Conservation (phyloP, 92 coral and sea anemone species). For the Heteractis magnifica region DNA sequence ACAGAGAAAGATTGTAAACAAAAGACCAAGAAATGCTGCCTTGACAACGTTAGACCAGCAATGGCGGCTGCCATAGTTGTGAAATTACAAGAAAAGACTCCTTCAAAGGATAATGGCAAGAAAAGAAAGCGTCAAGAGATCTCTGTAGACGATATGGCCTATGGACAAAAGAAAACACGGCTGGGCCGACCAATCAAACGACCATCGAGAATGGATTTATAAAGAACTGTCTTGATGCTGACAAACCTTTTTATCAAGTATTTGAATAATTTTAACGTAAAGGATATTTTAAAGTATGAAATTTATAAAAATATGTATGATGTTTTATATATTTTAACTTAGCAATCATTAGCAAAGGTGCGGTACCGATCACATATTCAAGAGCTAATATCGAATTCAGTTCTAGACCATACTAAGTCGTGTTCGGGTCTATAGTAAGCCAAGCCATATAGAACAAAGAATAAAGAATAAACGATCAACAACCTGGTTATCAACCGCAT, state of each 20-base stretch:
- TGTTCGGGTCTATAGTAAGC: not conserved
- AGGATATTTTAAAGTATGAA: not conserved
- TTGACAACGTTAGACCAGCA: not conserved
- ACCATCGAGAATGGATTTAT: constrained; percentile 21
- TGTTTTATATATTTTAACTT: not conserved
- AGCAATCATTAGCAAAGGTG: not conserved
- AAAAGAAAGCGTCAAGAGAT: constrained; percentile 17
- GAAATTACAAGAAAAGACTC: not conserved
- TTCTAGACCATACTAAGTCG: too few relatives aligned
- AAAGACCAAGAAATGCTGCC: not conserved
- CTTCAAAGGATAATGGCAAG: not conserved
- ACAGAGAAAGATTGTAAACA: not conserved
- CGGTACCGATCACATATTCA: not conserved
- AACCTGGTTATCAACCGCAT: not conserved
- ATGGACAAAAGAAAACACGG: not conserved
- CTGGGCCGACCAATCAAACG: constrained; percentile 14
- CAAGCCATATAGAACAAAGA: not conserved
- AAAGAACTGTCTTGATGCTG: not conserved
- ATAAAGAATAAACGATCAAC: not conserved
- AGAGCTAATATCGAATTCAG: too few relatives aligned
- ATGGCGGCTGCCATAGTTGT: too few relatives aligned
- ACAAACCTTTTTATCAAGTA: not conserved
- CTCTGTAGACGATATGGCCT: not conserved
- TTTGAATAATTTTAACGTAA: not conserved
- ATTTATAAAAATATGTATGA: too few relatives aligned